These are phyloP conservation scores for Tenebrio molitor DNA, from an alignment of 1,140 invertebrate species.

Conservation along the genomic window DNA sequence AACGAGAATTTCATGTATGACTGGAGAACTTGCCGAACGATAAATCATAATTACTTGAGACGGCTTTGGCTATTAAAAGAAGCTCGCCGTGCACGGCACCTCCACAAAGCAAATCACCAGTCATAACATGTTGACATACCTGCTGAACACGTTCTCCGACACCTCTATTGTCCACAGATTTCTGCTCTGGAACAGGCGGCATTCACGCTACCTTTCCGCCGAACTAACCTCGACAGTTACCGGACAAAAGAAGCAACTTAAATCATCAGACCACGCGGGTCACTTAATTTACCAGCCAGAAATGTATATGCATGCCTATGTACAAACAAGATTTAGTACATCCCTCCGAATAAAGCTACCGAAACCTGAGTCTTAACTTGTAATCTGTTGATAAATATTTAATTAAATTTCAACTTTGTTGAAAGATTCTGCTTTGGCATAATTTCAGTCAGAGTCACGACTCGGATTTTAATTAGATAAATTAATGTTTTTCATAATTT, in stretches of 20 bases:
- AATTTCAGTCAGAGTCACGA: too few species aligned
- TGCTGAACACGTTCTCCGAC: conserved; percentile 27
- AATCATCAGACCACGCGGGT: conserved; percentile 11
- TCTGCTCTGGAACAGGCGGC: conserved; percentile 24
- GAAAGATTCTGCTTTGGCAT: too few species aligned
- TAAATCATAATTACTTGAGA: conserved; percentile 48
- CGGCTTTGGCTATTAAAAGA: conserved; percentile 26
- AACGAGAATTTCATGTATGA: conserved; percentile 49
- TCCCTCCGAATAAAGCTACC: background rate
- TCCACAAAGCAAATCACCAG: conserved; percentile 35
- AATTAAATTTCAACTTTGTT: too few species aligned
- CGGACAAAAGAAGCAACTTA: conserved; percentile 5
- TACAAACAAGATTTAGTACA: background rate
- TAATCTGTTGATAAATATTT: too few species aligned
- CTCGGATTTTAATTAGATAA: too few species aligned
- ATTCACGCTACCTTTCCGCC: conserved; percentile 24
- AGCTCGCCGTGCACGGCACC: conserved; percentile 10
- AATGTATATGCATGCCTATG: background rate
- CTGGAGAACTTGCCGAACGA: conserved; percentile 44
- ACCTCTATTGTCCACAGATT: conserved; percentile 34
- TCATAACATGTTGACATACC: conserved; percentile 39
- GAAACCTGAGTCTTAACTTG: too few species aligned
- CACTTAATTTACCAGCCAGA: conserved; percentile 4
- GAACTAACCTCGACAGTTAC: conserved; percentile 34
- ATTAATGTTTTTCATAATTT: too few species aligned